Evolutionary conservation across 2,888 invertebrate genomes (phyloP).

Genomic region (Nymphalis c-album): DNA sequence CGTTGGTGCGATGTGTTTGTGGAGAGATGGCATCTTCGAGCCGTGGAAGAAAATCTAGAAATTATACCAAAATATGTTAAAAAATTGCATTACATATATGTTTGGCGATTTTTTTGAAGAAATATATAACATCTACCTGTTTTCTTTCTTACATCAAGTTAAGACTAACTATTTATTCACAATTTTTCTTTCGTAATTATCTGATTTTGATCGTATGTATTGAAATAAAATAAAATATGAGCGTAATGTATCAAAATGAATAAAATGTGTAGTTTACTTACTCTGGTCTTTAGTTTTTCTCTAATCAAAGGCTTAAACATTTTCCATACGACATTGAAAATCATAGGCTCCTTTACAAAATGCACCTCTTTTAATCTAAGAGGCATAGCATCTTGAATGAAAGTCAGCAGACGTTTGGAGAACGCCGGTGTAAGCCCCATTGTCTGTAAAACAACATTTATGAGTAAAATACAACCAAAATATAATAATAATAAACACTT

Average conservation of each 20-base stretch:
- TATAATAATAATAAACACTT: no score
- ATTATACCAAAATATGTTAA: background rate
- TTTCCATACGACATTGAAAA: constrained; percentile 92
- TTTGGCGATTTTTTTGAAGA: background rate
- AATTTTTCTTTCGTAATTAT: background rate
- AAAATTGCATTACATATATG: background rate
- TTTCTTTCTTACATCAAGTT: no score
- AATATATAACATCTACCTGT: no score
- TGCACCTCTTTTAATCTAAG: constrained; percentile 91
- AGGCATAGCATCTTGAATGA: constrained; percentile 94
- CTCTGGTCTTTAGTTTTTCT: constrained; percentile 88
- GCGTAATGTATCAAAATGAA: background rate
- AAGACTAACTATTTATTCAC: background rate
- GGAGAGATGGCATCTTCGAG: constrained; percentile 88
- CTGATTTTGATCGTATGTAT: background rate
- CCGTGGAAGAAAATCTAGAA: constrained; percentile 92
- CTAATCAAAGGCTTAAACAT: constrained; percentile 92
- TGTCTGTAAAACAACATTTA: constrained; percentile 65
- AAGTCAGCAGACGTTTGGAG: constrained; percentile 87
- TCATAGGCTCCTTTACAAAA: constrained; percentile 91
- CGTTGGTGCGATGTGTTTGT: constrained; percentile 85
- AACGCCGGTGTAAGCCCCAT: constrained; percentile 87
- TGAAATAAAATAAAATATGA: background rate
- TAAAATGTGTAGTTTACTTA: constrained; percentile 66
- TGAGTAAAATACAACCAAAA: background rate